Evolutionary conservation across 2,113 vertebrate genomes (phyloP), one percentile per base, ranked within the genome.

Genomic region (Polypterus bichir): DNA sequence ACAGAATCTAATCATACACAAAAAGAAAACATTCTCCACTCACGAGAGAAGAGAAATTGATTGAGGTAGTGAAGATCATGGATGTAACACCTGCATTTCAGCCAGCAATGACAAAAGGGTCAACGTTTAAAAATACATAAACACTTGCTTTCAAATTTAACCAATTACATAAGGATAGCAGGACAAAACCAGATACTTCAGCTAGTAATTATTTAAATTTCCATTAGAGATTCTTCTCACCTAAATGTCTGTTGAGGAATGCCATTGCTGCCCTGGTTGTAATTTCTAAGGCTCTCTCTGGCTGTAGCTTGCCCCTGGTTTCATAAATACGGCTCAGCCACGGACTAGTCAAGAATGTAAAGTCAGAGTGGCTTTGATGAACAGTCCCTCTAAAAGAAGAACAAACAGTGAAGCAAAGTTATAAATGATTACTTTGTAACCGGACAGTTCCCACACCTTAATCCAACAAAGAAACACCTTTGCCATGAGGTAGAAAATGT

Each of bases 211-310:
- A 51, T 51, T 9, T 51, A 9, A 9, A 62, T 55, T n/a, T 0
- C 46, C n/a, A n/a, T 55, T 46, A 7, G 9, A 46, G 46, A 27
- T 27, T 27, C 27, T 46, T 4, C 76, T 3, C 77, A 89, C 85
- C 9, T 0, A 89, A 79, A 47, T 89, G 86, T 46, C 77, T 82
- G 5, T 86, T 81, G 62, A 89, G 75, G 76, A 89, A 89, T 60
- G 80, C 79, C 66, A 89, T 63, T 47, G 84, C 69, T 0, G 80
- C 83, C 51, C 0, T 60, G 61, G 67, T 76, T 64, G 77, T 73
- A 55, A 76, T 71, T 59, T 79, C 58, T 64, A 87, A 76, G 9
- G 73, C 71, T 65, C 69, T 49, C 47, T 66, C 68, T 11, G 87
- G 85, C 47, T 86, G 70, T 1, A 83, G 71, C 62, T 60, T 74